Evolutionary conservation across 2,888 invertebrate genomes (phyloP).

Genomic region (Acanthosoma haemorrhoidale): DNA sequence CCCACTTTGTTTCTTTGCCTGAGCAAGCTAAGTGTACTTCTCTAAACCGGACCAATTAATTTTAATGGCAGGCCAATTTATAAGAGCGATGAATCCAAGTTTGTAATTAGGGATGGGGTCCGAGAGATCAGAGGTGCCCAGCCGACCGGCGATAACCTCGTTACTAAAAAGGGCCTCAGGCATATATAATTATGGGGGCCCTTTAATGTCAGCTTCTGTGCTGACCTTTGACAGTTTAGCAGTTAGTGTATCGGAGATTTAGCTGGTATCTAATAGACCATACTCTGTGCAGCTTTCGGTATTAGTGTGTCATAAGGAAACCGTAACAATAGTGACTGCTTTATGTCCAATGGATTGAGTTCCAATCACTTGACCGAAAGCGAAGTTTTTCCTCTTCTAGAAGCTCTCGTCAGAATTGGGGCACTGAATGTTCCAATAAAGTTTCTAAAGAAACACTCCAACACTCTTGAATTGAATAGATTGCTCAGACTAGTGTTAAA

Average conservation of each 20-base stretch:
- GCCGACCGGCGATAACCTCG: background rate
- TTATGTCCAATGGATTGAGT: too few species aligned
- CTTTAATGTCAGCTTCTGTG: background rate
- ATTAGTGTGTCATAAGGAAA: too few species aligned
- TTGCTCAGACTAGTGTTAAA: too few species aligned
- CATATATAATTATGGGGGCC: background rate
- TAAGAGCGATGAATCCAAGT: conserved; percentile 2
- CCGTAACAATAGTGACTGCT: too few species aligned
- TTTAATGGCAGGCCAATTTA: background rate
- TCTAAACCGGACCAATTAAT: background rate
- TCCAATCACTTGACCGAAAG: too few species aligned
- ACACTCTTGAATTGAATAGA: too few species aligned
- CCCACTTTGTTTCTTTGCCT: background rate
- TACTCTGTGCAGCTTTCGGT: too few species aligned
- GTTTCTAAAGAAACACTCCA: too few species aligned
- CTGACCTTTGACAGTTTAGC: background rate
- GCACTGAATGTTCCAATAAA: too few species aligned
- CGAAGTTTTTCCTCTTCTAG: too few species aligned
- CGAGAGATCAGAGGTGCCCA: conserved; percentile 1
- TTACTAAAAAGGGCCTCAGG: background rate
- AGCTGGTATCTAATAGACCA: background rate
- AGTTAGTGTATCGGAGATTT: background rate
- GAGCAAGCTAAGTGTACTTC: background rate
- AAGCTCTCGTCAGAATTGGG: too few species aligned
- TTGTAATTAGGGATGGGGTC: background rate